These are phyloP conservation scores for Umimayanthus kanabou DNA, from an alignment of 92 coral and sea anemone genomes.

Conservation along the genomic window DNA sequence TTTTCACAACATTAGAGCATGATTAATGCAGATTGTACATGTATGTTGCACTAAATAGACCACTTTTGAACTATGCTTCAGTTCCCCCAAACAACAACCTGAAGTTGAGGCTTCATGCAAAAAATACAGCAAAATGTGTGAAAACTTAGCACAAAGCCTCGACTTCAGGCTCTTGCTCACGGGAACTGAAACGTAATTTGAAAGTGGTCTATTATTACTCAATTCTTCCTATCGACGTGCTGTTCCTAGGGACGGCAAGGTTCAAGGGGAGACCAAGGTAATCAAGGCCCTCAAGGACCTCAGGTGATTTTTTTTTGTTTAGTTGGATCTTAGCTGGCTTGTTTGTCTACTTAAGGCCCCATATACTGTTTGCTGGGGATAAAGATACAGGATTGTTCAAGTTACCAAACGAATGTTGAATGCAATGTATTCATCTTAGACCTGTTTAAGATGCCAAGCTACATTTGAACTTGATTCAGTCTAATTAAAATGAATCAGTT, in stretches of 20 bases:
- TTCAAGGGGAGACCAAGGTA: background rate
- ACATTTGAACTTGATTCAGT: too few species aligned
- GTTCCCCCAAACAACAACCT: too few species aligned
- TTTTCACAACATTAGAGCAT: too few species aligned
- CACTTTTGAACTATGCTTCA: too few species aligned
- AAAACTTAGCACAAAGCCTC: too few species aligned
- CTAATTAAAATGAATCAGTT: too few species aligned
- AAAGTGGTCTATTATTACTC: background rate
- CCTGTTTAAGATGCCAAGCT: background rate
- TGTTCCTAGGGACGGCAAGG: slow-evolving; percentile 5
- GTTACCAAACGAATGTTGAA: too few species aligned
- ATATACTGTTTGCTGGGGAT: background rate
- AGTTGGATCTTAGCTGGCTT: background rate
- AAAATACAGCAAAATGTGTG: too few species aligned
- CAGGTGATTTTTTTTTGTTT: background rate
- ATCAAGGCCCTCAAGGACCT: slow-evolving; percentile 1
- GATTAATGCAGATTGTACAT: background rate
- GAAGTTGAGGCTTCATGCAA: too few species aligned
- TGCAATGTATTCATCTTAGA: background rate
- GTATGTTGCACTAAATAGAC: background rate
- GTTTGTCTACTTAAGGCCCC: background rate
- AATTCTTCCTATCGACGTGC: background rate
- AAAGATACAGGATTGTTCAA: background rate
- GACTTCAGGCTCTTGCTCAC: too few species aligned
- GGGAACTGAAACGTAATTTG: too few species aligned